phyloP scores from a whole-genome alignment of 2,797 vertebrate genomes.

The Spinus olivaceus region DNA sequence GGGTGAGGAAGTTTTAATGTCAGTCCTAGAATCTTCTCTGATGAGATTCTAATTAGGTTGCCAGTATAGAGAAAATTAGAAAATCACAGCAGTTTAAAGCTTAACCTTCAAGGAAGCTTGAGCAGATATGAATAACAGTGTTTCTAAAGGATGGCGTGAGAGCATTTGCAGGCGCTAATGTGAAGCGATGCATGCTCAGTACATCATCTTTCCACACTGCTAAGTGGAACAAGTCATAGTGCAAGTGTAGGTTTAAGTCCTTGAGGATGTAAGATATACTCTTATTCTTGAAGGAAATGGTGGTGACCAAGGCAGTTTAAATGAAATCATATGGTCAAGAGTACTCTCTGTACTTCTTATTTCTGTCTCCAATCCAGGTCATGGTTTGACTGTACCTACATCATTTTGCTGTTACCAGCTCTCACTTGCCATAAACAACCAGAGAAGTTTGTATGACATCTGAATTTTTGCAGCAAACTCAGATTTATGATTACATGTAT shows the following conservation, averaged over 20 bases:
- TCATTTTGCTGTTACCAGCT: neutral
- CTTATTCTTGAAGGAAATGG: neutral
- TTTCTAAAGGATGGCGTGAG: neutral
- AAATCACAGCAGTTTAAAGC: neutral
- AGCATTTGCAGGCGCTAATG: neutral
- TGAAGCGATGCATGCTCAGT: neutral
- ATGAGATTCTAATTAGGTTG: neutral
- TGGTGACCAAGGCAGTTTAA: neutral
- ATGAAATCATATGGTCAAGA: neutral
- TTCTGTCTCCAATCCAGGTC: neutral
- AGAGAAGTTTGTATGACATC: neutral
- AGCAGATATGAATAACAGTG: neutral
- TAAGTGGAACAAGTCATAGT: neutral
- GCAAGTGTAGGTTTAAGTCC: neutral
- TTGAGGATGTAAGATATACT: neutral
- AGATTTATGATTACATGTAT: neutral
- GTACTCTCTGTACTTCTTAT: neutral
- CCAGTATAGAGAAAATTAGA: neutral
- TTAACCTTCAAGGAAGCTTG: constrained; percentile 17
- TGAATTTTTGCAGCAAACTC: neutral
- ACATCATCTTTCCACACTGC: neutral
- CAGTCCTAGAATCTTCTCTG: neutral
- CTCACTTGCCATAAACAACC: neutral
- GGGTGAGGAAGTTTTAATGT: constrained; percentile 6
- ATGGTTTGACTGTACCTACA: neutral